These are phyloP conservation scores for Microchirus variegatus DNA, from an alignment of 2,797 vertebrate genomes.

Conservation along the genomic window DNA sequence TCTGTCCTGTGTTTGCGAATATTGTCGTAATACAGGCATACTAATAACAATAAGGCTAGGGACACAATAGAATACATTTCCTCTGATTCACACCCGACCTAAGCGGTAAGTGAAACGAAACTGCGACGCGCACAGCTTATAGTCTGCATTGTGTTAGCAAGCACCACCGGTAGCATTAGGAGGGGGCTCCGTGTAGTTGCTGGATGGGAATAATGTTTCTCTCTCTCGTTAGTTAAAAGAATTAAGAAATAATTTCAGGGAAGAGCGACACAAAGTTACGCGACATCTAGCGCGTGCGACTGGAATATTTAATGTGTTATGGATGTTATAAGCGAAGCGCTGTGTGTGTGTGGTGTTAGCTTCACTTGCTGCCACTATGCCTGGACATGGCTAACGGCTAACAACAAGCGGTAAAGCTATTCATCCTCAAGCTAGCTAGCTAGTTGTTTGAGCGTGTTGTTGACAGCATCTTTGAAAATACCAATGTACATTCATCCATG, in stretches of 20 bases:
- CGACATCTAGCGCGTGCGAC: background rate
- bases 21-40: background rate
- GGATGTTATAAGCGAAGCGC: background rate
- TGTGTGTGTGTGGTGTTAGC: background rate
- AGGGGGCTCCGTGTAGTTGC: slow-evolving; percentile 37
- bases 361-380: background rate
- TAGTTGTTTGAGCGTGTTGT: rapidly evolving
- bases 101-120: slow-evolving; percentile 59
- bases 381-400: slow-evolving; percentile 15
- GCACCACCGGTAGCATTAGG: background rate
- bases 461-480: background rate
- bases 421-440: no score
- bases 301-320: background rate
- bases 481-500: background rate
- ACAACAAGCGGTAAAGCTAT: slow-evolving; percentile 6
- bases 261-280: background rate
- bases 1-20: background rate
- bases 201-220: slow-evolving; percentile 1
- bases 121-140: rapidly evolving
- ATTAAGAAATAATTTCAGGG: background rate
- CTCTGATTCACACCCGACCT: background rate
- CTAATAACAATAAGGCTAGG: rapidly evolving
- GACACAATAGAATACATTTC: background rate
- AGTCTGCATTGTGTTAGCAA: slow-evolving; percentile 35
- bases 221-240: background rate